A percentile compares a stretch with the other conserved stretches of the same genome.
Conservation (phyloP, 2,888 invertebrate genomes). For the Pyrrhia umbra region DNA sequence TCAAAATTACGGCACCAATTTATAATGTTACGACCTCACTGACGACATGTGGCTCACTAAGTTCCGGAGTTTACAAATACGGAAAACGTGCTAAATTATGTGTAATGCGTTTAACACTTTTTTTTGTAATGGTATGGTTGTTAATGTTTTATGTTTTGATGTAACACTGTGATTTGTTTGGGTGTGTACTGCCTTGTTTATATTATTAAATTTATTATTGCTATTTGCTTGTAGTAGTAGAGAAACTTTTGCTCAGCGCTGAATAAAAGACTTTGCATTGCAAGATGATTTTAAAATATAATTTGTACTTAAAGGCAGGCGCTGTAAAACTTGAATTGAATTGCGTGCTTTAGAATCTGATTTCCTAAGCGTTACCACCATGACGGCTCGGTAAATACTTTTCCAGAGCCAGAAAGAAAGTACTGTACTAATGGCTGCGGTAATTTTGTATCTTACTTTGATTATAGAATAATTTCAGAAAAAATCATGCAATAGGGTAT, state of each 20-base stretch:
- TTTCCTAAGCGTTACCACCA: background rate
- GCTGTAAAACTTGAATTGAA: background rate
- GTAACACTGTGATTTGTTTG: conserved; percentile 1
- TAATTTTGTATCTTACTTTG: background rate
- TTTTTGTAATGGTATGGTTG: conserved; percentile 33
- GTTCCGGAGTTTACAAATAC: conserved; percentile 62
- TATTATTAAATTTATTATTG: background rate
- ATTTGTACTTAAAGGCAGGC: no score
- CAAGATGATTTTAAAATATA: no score
- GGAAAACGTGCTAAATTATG: conserved; percentile 53
- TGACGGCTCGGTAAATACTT: background rate
- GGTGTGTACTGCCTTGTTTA: background rate
- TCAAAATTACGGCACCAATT: conserved; percentile 62
- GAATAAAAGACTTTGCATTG: no score
- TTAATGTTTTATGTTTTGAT: conserved; percentile 30
- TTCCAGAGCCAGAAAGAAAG: background rate
- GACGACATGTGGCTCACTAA: conserved; percentile 59
- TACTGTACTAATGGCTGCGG: background rate
- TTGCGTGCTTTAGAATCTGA: background rate
- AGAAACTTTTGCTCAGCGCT: no score
- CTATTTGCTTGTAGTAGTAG: no score
- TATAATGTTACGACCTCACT: conserved; percentile 59
- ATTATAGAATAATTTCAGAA: background rate
- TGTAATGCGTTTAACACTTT: conserved; percentile 50
- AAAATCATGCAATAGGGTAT: background rate